Conservation (phyloP, 2,888 invertebrate genomes). For the Toxonevra muliebris region DNA sequence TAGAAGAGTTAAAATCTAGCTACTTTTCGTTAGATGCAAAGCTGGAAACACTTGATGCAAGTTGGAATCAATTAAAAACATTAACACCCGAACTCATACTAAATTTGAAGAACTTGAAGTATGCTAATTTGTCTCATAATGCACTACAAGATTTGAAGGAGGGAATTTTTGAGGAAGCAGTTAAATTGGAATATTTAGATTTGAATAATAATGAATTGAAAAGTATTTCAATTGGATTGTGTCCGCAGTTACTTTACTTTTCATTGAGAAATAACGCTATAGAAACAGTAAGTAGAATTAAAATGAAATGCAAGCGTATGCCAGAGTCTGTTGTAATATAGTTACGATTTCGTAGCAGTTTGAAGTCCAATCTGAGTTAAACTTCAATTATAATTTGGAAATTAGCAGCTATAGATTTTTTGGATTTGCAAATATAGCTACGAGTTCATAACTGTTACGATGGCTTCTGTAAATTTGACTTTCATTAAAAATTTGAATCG, state of each 20-base stretch:
- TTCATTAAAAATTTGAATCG: no score
- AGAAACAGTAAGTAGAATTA: conserved; percentile 45
- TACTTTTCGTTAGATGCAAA: conserved; percentile 46
- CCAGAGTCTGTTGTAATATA: neutral
- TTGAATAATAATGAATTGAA: conserved; percentile 53
- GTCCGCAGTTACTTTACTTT: conserved; percentile 47
- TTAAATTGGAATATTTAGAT: conserved; percentile 48
- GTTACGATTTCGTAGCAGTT: no score
- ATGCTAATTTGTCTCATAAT: conserved; percentile 57
- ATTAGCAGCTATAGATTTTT: no score
- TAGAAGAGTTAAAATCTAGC: conserved; percentile 42
- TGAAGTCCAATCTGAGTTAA: no score
- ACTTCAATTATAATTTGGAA: no score
- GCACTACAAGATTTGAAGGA: conserved; percentile 42
- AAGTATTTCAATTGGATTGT: conserved; percentile 46
- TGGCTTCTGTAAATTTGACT: no score
- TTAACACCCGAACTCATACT: conserved; percentile 45
- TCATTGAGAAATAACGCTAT: conserved; percentile 53
- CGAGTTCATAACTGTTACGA: no score
- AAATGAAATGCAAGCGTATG: neutral
- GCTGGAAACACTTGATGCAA: conserved; percentile 55
- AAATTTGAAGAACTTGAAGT: conserved; percentile 47
- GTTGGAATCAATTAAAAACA: conserved; percentile 50
- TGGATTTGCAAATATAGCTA: no score
- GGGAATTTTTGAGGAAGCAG: conserved; percentile 45